Conservation (phyloP, 2,797 vertebrate genomes). For the Gymnoscopelus braueri region DNA sequence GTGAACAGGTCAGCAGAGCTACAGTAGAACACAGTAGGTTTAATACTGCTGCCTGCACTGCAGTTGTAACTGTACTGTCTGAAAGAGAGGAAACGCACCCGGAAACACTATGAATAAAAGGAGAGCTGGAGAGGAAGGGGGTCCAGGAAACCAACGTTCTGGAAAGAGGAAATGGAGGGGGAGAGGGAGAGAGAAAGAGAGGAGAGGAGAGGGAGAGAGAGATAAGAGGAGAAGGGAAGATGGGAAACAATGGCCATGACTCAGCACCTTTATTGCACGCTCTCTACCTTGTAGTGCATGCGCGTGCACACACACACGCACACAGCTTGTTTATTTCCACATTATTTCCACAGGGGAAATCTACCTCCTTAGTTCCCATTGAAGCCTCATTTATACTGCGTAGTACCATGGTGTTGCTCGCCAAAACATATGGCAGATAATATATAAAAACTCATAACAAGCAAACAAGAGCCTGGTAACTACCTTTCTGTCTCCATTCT, state of each 20-base stretch:
- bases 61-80: no score
- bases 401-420: no score
- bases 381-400: no score
- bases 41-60: no score
- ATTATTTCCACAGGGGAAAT: constrained; percentile 31
- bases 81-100: no score
- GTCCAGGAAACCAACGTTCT: constrained; percentile 28
- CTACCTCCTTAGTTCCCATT: constrained; percentile 38
- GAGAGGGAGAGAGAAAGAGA: constrained; percentile 52
- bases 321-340: background rate
- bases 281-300: background rate
- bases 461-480: no score
- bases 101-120: constrained; percentile 4
- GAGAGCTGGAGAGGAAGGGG: constrained; percentile 24
- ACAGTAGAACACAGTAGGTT: no score
- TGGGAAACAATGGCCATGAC: constrained; percentile 55
- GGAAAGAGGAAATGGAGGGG: constrained; percentile 47
- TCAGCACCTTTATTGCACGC: constrained; percentile 49
- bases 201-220: constrained; percentile 24
- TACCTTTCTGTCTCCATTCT: no score
- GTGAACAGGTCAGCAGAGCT: background rate
- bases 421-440: no score
- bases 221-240: constrained; percentile 27
- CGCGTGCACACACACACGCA: background rate
- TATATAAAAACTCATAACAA: no score